Evolutionary conservation across 2,113 vertebrate species (phyloP), one percentile per base, ranked within the genome.

Genomic region (Polypterus bichir): DNA sequence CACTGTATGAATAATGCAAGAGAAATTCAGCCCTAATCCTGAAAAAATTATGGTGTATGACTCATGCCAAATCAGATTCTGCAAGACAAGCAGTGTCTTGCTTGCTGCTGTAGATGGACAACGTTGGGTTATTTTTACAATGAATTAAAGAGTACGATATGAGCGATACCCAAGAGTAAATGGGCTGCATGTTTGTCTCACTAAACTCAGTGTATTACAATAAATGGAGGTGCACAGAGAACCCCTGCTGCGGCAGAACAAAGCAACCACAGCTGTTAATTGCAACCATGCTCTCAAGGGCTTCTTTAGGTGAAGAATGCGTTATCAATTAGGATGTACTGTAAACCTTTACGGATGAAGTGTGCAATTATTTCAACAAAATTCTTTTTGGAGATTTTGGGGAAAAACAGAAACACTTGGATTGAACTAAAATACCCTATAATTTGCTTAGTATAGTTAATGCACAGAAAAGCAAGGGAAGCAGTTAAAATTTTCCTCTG

Each of bases 131-230:
- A 53, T n/a, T 49, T 5, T 59, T 55, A 58, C 61, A 63, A 63
- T 67, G 66, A 67, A 67, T 60, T 52, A 49, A 55, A 60, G 49
- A 11, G 4, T 57, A 57, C 55, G 5, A 48, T 67, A 54, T 54
- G 71, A 68, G 63, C 27, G 27, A 27, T 27, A 74, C 66, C 11
- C 59, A 54, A 64, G 52, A 63, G 62, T 52, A 9, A 61, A 62
- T 46, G 54, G n/a, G 27, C 27, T 1, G 65, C 72, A 74, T 68
- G 54, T 65, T 66, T 9, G 44, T 53, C n/a, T 44, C 64, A 66
- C 66, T 62, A 55, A 70, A 64, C 62, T 63, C 61, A 58, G 2
- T 59, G 64, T 64, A 68, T 47, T 58, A 45, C 62, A 65, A 65
- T 1, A 70, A 62, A 57, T 59, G 69, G 62, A 3, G 61, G 48